These are phyloP conservation scores for Lipophrys pholis DNA, from an alignment of 2,113 vertebrate genomes.

Conservation along the genomic window DNA sequence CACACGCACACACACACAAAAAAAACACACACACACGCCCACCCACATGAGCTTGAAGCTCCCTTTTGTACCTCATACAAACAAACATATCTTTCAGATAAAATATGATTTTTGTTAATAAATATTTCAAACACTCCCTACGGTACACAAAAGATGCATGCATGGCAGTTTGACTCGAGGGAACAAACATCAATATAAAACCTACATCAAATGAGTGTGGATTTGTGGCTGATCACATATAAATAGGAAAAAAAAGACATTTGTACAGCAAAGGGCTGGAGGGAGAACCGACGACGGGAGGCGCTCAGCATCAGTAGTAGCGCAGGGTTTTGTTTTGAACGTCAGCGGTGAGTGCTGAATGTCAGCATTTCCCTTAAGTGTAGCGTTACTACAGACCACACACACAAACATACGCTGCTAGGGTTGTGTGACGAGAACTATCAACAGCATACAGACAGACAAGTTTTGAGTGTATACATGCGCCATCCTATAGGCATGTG, in stretches of 20 bases:
- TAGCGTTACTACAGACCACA: slow-evolving; percentile 70
- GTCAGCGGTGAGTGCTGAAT: slow-evolving; percentile 80
- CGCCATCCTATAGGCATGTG: slow-evolving; percentile 44
- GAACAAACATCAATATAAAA: slow-evolving; percentile 85
- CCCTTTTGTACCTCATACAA: slow-evolving; percentile 80
- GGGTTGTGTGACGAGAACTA: slow-evolving; percentile 63
- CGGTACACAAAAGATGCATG: slow-evolving; percentile 91
- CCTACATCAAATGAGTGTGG: slow-evolving; percentile 84
- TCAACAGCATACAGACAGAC: slow-evolving; percentile 47
- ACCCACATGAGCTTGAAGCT: slow-evolving; percentile 72
- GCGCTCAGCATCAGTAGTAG: slow-evolving; percentile 84
- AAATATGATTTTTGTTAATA: slow-evolving; percentile 76
- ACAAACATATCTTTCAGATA: slow-evolving; percentile 83
- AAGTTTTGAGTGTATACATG: slow-evolving; percentile 55
- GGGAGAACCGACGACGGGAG: slow-evolving; percentile 52
- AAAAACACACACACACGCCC: background rate
- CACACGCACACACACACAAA: slow-evolving; percentile 68
- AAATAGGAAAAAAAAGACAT: slow-evolving; percentile 62
- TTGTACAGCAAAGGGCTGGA: slow-evolving; percentile 67
- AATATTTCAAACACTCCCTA: slow-evolving; percentile 84
- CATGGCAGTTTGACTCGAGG: slow-evolving; percentile 86
- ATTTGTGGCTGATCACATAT: slow-evolving; percentile 66
- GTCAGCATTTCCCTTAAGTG: slow-evolving; percentile 83
- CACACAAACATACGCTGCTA: slow-evolving; percentile 78
- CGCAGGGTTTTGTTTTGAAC: slow-evolving; percentile 71